Conservation (phyloP, 2,113 vertebrate genomes). For the Rhineura floridana region DNA sequence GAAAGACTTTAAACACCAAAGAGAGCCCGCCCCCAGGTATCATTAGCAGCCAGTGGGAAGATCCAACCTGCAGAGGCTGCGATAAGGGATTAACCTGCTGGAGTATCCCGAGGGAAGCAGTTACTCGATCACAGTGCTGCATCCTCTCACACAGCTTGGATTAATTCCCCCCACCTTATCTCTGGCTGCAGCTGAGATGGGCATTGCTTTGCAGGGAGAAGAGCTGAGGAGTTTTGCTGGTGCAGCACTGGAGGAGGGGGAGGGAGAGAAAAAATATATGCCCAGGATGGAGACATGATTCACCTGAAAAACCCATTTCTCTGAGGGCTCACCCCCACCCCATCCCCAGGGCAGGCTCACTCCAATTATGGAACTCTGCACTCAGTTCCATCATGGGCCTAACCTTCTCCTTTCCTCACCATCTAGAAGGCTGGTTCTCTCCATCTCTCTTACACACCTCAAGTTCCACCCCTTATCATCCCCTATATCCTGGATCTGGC, state of each 20-base stretch:
- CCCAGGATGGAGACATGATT: background rate
- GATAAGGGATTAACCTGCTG: slow-evolving; percentile 37
- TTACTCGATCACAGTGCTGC: background rate
- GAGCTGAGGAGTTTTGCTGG: background rate
- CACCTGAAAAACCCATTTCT: background rate
- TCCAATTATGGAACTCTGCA: background rate
- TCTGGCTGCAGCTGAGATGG: slow-evolving; percentile 1
- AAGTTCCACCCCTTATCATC: background rate
- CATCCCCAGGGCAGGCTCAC: background rate
- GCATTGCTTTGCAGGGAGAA: background rate
- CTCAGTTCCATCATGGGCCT: background rate
- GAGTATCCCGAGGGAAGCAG: background rate
- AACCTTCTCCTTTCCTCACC: too few relatives aligned
- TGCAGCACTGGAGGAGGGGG: background rate
- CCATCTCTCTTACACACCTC: background rate
- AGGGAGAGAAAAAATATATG: background rate
- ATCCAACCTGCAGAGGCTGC: slow-evolving; percentile 20
- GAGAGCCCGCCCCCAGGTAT: background rate
- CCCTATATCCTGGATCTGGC: background rate
- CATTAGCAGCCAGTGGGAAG: background rate
- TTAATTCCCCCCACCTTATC: slow-evolving; percentile 20
- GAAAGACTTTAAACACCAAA: background rate
- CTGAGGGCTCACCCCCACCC: background rate
- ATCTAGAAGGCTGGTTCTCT: background rate
- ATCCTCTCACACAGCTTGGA: background rate